Evolutionary conservation across 2,113 vertebrate species (phyloP).

Genomic region (Rhea americana): DNA sequence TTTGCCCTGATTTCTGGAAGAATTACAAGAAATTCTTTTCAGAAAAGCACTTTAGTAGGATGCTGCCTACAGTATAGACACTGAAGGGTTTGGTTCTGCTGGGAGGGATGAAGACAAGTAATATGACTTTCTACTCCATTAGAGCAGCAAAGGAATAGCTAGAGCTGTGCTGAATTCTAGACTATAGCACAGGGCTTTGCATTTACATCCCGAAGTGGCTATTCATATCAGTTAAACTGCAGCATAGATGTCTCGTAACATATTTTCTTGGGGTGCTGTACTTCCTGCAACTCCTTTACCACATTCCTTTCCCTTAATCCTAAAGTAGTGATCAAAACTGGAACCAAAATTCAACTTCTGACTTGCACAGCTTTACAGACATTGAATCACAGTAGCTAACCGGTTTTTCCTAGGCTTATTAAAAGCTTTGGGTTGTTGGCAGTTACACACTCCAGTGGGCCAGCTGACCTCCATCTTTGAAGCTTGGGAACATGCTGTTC

Average conservation of each 20-base stretch:
- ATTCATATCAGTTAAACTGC: not conserved
- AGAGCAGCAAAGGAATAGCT: not conserved
- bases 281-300: not conserved
- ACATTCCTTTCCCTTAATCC: not conserved
- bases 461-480: conserved; percentile 36
- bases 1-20: conserved; percentile 15
- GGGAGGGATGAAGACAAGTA: not conserved
- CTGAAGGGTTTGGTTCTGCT: not conserved
- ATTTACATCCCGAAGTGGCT: not conserved
- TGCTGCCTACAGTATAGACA: not conserved
- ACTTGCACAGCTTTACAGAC: not conserved
- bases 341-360: not conserved
- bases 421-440: too few relatives aligned
- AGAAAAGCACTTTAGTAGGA: not conserved
- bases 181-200: not conserved
- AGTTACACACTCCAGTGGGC: not conserved
- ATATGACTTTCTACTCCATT: not conserved
- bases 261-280: not conserved
- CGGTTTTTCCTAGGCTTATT: not conserved
- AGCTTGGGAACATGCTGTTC: conserved; percentile 13
- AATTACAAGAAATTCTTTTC: not conserved
- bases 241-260: not conserved
- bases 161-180: not conserved
- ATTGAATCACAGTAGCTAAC: not conserved
- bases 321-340: not conserved